phyloP scores from a whole-genome alignment of 2,113 vertebrate genomes.

The Anser brachyrhynchus region DNA sequence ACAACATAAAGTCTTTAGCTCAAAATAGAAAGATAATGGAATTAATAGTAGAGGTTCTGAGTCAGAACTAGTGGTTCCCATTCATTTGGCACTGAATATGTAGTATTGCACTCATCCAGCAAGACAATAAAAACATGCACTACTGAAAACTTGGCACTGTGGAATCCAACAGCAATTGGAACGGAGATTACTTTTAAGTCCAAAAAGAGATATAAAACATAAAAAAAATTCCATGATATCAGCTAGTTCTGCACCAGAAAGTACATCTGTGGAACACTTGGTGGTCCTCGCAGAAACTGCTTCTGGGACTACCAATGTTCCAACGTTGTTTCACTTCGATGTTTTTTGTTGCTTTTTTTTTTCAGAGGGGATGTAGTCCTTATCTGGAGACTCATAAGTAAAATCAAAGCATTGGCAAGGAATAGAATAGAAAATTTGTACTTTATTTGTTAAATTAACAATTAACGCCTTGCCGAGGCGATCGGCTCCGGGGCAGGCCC shows the following conservation, averaged over 20 bases:
- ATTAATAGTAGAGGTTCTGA: not conserved
- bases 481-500: too few relatives aligned
- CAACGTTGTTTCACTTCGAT: not conserved
- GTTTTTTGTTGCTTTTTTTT: not conserved
- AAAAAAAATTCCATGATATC: not conserved
- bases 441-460: not conserved
- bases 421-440: not conserved
- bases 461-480: too few relatives aligned
- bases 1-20: not conserved
- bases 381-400: not conserved
- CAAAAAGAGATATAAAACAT: not conserved
- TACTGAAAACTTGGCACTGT: not conserved
- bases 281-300: not conserved
- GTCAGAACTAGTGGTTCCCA: not conserved
- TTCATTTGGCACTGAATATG: not conserved
- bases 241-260: not conserved
- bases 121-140: not conserved
- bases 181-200: not conserved
- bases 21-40: not conserved
- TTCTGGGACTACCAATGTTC: not conserved
- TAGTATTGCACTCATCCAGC: not conserved
- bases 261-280: fast-evolving
- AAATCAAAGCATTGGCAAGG: not conserved
- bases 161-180: not conserved
- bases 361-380: not conserved